phyloP scores from a whole-genome alignment of 2,113 vertebrate species.

The Ancistrus triradiatus region DNA sequence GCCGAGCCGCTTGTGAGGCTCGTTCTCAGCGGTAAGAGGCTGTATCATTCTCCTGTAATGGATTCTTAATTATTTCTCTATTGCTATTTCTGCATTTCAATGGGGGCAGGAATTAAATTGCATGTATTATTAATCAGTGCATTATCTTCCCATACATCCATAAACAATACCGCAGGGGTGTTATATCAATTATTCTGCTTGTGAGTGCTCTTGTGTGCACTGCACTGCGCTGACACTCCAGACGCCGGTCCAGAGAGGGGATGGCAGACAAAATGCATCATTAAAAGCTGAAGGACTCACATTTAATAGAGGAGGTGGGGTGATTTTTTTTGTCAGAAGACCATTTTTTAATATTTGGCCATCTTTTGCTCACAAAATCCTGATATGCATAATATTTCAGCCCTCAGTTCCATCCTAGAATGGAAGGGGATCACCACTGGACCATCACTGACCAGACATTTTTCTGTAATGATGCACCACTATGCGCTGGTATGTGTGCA shows the following conservation, averaged over 20 bases:
- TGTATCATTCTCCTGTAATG: slow-evolving; percentile 36
- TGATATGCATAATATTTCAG: too few species aligned
- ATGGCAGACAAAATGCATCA: neutral
- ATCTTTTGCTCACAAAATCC: too few species aligned
- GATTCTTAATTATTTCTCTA: slow-evolving; percentile 43
- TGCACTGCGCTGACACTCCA: neutral
- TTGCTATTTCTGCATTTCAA: slow-evolving; percentile 32
- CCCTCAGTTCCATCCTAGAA: too few species aligned
- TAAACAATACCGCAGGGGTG: slow-evolving; percentile 36
- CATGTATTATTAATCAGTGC: slow-evolving; percentile 39
- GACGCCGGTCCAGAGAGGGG: neutral
- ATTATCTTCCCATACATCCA: slow-evolving; percentile 38
- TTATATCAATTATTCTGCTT: slow-evolving; percentile 29
- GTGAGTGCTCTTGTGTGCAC: slow-evolving; percentile 7
- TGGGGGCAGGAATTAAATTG: slow-evolving; percentile 38
- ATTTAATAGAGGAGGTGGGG: too few species aligned
- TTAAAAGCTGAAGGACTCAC: too few species aligned
- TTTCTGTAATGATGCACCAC: too few species aligned
- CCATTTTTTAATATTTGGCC: too few species aligned
- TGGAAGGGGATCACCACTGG: too few species aligned
- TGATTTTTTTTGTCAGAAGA: too few species aligned
- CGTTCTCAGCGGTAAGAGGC: slow-evolving; percentile 11
- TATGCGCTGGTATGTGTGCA: too few species aligned
- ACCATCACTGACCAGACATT: too few species aligned
- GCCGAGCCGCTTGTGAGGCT: neutral